phyloP scores from a whole-genome alignment of 2,888 invertebrate genomes.

The Azorinus chamasolen region DNA sequence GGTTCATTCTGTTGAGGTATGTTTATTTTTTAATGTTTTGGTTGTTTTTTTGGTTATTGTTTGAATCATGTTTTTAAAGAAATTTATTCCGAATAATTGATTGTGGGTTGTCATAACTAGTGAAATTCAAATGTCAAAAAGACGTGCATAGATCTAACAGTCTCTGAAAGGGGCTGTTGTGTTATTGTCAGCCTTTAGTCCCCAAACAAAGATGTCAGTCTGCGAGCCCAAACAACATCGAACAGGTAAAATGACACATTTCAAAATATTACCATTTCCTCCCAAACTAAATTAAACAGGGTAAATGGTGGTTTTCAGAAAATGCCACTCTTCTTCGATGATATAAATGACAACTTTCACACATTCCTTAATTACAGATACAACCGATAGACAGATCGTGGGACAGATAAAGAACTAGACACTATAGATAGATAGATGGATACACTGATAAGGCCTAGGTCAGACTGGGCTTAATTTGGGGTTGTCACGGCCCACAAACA shows the following conservation, averaged over 20 bases:
- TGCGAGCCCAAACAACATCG: slow-evolving; percentile 2
- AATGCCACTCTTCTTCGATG: slow-evolving; percentile 27
- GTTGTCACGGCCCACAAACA: slow-evolving; percentile 47
- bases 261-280: slow-evolving; percentile 35
- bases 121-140: too few species aligned
- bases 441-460: slow-evolving; percentile 28
- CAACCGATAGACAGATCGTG: slow-evolving; percentile 46
- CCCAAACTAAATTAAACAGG: slow-evolving; percentile 42
- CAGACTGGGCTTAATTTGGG: slow-evolving; percentile 28
- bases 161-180: too few species aligned
- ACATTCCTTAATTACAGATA: slow-evolving; percentile 51
- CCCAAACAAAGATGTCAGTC: slow-evolving; percentile 22
- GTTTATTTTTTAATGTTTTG: background rate
- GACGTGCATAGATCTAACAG: too few species aligned
- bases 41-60: background rate
- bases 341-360: slow-evolving; percentile 51
- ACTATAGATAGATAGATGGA: slow-evolving; percentile 33
- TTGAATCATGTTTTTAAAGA: background rate
- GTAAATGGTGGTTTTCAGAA: slow-evolving; percentile 35
- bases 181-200: too few species aligned
- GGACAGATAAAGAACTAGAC: slow-evolving; percentile 42
- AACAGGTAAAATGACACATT: slow-evolving; percentile 26
- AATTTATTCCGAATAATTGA: background rate
- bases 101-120: too few species aligned
- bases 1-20: background rate